Evolutionary conservation across 2,888 invertebrate genomes (phyloP).

Genomic region (Diplolepis rosae): DNA sequence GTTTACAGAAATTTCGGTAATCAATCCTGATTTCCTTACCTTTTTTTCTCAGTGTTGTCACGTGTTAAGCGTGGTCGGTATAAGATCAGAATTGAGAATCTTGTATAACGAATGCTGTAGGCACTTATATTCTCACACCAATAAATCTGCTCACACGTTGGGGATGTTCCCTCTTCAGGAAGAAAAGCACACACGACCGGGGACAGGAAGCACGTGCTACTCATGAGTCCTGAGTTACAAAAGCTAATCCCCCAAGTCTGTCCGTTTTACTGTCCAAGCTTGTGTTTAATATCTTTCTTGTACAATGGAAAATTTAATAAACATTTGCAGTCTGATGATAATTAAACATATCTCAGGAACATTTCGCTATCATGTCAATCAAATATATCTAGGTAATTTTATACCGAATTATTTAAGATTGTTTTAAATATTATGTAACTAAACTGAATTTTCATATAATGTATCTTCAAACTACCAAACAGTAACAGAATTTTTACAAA

Average conservation of each 20-base stretch:
- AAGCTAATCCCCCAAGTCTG: not conserved
- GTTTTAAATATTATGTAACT: no score
- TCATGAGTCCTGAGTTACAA: conserved; percentile 15
- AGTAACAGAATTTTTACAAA: no score
- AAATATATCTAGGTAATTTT: no score
- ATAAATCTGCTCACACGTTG: conserved; percentile 15
- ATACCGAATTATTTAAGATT: no score
- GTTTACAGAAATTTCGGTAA: no score
- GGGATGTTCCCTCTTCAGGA: conserved; percentile 16
- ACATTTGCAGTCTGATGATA: not conserved
- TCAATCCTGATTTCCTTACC: no score
- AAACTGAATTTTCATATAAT: no score
- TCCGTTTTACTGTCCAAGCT: not conserved
- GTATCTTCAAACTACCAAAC: no score
- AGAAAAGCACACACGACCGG: conserved; percentile 10
- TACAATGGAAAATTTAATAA: not conserved
- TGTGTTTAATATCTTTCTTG: not conserved
- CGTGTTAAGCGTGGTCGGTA: not conserved
- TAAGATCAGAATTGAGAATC: conserved; percentile 11
- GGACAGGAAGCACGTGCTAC: conserved; percentile 20
- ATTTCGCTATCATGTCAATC: no score
- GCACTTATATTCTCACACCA: not conserved
- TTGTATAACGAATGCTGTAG: not conserved
- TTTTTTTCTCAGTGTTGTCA: not conserved
- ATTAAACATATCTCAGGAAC: no score